Evolutionary conservation across 2,113 vertebrate genomes (phyloP).

Genomic region (Corvus cornix): DNA sequence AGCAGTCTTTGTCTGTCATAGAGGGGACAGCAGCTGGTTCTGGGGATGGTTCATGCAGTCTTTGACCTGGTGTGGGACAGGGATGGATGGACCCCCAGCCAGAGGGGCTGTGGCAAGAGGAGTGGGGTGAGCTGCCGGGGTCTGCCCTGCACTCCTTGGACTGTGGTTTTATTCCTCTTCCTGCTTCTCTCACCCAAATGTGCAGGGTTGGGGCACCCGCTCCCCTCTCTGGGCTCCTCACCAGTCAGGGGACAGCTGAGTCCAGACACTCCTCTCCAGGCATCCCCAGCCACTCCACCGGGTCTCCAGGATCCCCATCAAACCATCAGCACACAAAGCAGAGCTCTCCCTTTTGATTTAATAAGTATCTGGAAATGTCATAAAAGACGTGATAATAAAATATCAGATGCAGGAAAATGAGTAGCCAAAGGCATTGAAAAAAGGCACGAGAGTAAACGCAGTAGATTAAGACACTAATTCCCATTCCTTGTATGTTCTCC

Average conservation of each 20-base stretch:
- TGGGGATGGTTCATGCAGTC: rapidly evolving
- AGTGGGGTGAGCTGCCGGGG: not conserved
- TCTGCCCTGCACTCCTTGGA: not conserved
- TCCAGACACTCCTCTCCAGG: not conserved
- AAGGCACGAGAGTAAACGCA: not conserved
- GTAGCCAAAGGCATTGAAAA: not conserved
- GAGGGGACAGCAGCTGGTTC: not conserved
- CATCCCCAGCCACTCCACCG: rapidly evolving
- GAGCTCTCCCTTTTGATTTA: not conserved
- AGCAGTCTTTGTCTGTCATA: not conserved
- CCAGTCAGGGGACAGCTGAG: rapidly evolving
- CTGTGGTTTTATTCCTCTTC: not conserved
- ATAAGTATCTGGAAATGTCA: slow-evolving; percentile 16
- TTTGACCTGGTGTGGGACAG: not conserved
- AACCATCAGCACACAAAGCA: not conserved
- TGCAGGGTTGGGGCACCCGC: not conserved
- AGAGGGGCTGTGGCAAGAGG: not conserved
- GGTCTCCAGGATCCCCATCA: not conserved
- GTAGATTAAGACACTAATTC: slow-evolving; percentile 14
- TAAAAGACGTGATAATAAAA: not conserved
- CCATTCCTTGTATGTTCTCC: not conserved
- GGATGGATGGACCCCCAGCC: not conserved
- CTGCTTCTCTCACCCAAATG: not conserved
- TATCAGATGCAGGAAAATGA: slow-evolving; percentile 14
- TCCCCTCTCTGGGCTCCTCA: rapidly evolving